Evolutionary conservation across 2,888 invertebrate genomes (phyloP).

Genomic region (Drosophila birchii): DNA sequence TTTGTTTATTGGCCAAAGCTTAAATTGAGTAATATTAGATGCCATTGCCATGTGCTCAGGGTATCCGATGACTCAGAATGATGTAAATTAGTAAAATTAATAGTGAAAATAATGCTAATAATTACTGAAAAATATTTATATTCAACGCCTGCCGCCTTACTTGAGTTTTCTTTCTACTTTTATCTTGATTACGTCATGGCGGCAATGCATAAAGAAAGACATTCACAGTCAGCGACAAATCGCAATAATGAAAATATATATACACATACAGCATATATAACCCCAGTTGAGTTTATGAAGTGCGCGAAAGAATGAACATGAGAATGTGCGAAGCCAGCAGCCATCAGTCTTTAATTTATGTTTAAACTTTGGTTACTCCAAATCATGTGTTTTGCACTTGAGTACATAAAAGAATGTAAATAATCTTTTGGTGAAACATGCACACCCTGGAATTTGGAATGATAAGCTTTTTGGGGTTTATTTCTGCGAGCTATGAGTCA

Average conservation of each 20-base stretch:
- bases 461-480: slow-evolving; percentile 12
- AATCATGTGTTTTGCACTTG: slow-evolving; percentile 22
- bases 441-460: neutral
- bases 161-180: slow-evolving; percentile 20
- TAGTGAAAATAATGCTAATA: slow-evolving; percentile 4
- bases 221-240: slow-evolving; percentile 33
- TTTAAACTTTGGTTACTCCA: neutral
- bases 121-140: neutral
- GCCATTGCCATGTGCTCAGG: slow-evolving; percentile 23
- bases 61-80: slow-evolving; percentile 32
- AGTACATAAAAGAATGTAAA: slow-evolving; percentile 12
- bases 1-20: slow-evolving; percentile 33
- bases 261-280: neutral
- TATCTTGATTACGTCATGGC: slow-evolving; percentile 62
- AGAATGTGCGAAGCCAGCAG: slow-evolving; percentile 33
- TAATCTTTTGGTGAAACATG: slow-evolving; percentile 1
- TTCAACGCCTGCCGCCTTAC: slow-evolving; percentile 11
- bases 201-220: slow-evolving; percentile 32
- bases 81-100: neutral
- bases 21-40: slow-evolving; percentile 21
- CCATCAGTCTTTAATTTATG: slow-evolving; percentile 8
- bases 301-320: slow-evolving; percentile 29
- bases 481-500: slow-evolving; percentile 14
- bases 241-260: slow-evolving; percentile 45
- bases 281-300: slow-evolving; percentile 43